Conservation (phyloP, 1,140 invertebrate species). For the Ptiloglossa arizonensis region DNA sequence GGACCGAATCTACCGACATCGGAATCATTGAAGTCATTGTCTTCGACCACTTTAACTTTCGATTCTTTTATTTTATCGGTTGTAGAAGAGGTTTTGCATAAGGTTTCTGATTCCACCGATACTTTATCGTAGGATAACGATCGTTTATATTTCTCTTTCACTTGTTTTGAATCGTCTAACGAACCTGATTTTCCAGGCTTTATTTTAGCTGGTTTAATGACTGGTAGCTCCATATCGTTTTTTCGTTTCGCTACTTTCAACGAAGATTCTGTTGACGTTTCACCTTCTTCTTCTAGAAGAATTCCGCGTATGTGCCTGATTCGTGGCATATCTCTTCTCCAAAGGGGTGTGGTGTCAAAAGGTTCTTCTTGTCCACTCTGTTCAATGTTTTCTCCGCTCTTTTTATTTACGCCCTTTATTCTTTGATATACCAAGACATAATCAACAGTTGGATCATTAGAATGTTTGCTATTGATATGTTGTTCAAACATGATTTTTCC, state of each 20-base stretch:
- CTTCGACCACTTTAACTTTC: conserved; percentile 18
- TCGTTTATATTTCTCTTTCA: conserved; percentile 64
- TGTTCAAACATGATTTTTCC: conserved; percentile 82
- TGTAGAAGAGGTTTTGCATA: not conserved
- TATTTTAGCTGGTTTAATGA: conserved; percentile 65
- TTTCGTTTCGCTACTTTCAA: conserved; percentile 69
- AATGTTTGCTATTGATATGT: conserved; percentile 83
- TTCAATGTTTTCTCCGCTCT: conserved; percentile 45
- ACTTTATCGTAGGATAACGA: conserved; percentile 55
- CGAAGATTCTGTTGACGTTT: conserved; percentile 40
- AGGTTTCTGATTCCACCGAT: not conserved
- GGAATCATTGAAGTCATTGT: conserved; percentile 35
- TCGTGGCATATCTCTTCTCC: conserved; percentile 82
- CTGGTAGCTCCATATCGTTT: conserved; percentile 58
- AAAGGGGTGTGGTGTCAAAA: conserved; percentile 84
- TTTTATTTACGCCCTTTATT: conserved; percentile 74
- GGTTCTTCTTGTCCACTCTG: conserved; percentile 72
- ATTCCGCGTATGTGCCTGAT: conserved; percentile 83
- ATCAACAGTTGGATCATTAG: conserved; percentile 71
- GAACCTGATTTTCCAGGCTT: conserved; percentile 59
- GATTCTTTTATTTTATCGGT: conserved; percentile 41
- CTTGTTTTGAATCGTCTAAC: conserved; percentile 54
- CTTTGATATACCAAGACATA: conserved; percentile 72
- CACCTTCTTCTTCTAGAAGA: conserved; percentile 68
- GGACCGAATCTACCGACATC: conserved; percentile 68